These are phyloP conservation scores for Protophormia terraenovae DNA, from an alignment of 2,888 invertebrate genomes.

Conservation along the genomic window DNA sequence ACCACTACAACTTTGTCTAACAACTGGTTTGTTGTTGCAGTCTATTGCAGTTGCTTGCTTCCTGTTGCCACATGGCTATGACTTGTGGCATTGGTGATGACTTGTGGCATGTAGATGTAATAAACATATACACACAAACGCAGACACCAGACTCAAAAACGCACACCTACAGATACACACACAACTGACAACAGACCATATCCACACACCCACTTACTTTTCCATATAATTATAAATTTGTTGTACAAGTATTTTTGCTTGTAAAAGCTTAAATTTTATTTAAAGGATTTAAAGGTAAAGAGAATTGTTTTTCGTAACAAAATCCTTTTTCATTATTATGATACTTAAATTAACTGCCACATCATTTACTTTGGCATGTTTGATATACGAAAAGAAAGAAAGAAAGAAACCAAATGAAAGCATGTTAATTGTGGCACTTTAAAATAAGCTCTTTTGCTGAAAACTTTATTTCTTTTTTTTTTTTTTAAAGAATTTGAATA, in stretches of 20 bases:
- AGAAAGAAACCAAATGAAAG: too few relatives aligned
- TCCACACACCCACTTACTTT: background rate
- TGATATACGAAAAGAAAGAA: too few relatives aligned
- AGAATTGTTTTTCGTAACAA: slow-evolving; percentile 14
- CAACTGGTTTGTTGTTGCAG: slow-evolving; percentile 52
- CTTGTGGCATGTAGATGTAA: slow-evolving; percentile 67
- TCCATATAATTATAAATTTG: slow-evolving; percentile 27
- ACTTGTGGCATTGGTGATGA: slow-evolving; percentile 67
- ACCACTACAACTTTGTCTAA: slow-evolving; percentile 64
- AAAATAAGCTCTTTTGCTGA: too few relatives aligned
- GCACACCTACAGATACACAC: background rate
- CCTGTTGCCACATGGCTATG: slow-evolving; percentile 65
- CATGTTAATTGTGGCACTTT: too few relatives aligned
- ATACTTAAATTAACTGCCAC: background rate
- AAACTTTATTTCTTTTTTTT: too few relatives aligned
- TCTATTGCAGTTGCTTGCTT: slow-evolving; percentile 59
- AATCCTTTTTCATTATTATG: slow-evolving; percentile 12
- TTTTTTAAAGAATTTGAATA: too few relatives aligned
- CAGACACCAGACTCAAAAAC: background rate
- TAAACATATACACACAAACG: slow-evolving; percentile 33
- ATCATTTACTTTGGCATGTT: background rate
- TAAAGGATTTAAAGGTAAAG: slow-evolving; percentile 49
- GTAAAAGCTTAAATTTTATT: slow-evolving; percentile 48
- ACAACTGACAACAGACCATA: background rate
- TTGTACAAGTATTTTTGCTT: slow-evolving; percentile 27